Evolutionary conservation across 2,113 vertebrate species (phyloP), one percentile per base, ranked within the genome.

Genomic region (Catharus bicknelli): DNA sequence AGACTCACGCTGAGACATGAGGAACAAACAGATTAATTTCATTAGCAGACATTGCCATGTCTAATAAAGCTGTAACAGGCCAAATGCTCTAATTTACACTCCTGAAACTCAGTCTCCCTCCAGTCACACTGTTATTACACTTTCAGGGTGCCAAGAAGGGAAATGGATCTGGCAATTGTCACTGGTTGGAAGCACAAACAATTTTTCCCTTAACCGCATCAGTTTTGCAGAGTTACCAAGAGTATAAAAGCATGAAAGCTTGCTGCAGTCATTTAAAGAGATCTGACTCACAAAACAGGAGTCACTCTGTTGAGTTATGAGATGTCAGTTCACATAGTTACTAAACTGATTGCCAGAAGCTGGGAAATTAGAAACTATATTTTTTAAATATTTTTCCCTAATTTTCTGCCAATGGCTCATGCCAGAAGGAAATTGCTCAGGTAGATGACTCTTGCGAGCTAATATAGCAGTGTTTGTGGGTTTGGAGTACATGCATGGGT

Each of bases 101-200:
- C 62, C 62, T 90, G 77, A 96, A 96, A 79, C 45, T 73, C 84
- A 38, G 50, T 62, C 81, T 92, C 83, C 59, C 77, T 95, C 74
- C 3, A 7, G 58, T 75, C 86, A 85, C 58, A 3, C 68, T 90
- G 80, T 70, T 86, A 72, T 82, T 92, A 86, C 14, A n/a, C 70
- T 84, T 91, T 48, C 43, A 73, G 74, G 74, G 77, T 90, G 84
- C 91, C 95, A 93, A 61, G 63, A 92, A 93, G 78, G 62, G 84
- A 95, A 94, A 93, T 69, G 78, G 83, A 83, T 93, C 93, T 96
- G 94, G 93, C 94, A 87, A 18, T 90, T 82, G 88, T 92, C 67
- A 80, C 66, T 67, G n/a, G 54, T 20, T 93, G 84, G 74, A 95
- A 89, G 70, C 8, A 25, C 77, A 90, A 92, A 93, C 62, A 43